Evolutionary conservation across 2,113 vertebrate genomes (phyloP), one percentile per base, ranked within the genome.

Genomic region (Capreolus pygargus): DNA sequence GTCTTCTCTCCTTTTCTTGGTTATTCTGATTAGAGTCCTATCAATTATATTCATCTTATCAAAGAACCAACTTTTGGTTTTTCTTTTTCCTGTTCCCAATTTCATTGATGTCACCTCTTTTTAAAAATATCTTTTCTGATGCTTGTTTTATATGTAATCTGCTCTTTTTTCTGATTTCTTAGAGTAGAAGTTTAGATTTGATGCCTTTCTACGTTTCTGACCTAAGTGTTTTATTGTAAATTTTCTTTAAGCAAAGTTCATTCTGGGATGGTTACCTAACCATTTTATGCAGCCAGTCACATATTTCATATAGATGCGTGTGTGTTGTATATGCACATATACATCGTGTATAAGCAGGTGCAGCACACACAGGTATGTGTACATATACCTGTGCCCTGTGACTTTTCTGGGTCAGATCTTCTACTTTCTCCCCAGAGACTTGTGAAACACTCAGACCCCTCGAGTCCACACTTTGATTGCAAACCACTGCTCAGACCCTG

Each of bases 271-370:
- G 33, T 0, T 36, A 52, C 17, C 95, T 25, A 15, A 17, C 36
- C 0, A 0, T 45, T 52, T 54, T 39, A 15, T 9, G 8, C 21
- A n/a, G 57, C 30, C 30, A 55, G 54, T 17, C 15, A 8, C 9
- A 0, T 5, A 2, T 50, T 28, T 54, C 23, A 6, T 2, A 1
- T 8, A 3, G 23, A 1, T 14, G 5, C 6, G 1, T 11, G 1
- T 52, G 14, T 30, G 2, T 5, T 21, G 19, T 36, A 1, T 15
- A 9, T 45, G 2, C 11, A 3, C 3, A 1, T 2, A 28, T 0
- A 4, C 36, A 17, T 2, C 4, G 5, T 2, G 3, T 39, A 6
- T 33, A 12, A 47, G 28, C 12, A 23, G 47, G 52, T 28, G 13
- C 10, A n/a, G 9, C 16, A 13, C 9, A 3, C 23, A 25, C 8